These are phyloP conservation scores for Agrochola litura DNA, from an alignment of 2,888 invertebrate species.

Conservation along the genomic window DNA sequence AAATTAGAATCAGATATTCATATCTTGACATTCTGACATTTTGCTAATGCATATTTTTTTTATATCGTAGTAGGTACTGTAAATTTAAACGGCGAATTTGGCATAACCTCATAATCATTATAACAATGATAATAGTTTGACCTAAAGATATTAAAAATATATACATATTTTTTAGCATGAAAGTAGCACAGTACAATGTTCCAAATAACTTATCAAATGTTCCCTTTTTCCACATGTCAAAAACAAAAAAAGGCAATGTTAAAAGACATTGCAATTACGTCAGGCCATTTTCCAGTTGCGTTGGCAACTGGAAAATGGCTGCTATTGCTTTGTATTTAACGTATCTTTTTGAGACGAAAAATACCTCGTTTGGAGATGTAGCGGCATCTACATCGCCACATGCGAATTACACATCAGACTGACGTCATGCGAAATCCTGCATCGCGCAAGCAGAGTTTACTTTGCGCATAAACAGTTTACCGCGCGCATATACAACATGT, in stretches of 20 bases:
- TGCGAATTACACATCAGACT: too few relatives aligned
- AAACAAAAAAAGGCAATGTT: conserved; percentile 41
- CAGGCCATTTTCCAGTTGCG: too few relatives aligned
- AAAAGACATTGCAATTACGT: conserved; percentile 46
- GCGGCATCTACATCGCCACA: too few relatives aligned
- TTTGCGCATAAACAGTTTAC: too few relatives aligned
- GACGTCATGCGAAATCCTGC: too few relatives aligned
- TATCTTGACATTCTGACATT: not conserved
- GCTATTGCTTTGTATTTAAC: conserved; percentile 38
- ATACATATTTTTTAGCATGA: not conserved
- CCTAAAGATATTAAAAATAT: conserved; percentile 15
- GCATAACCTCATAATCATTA: not conserved
- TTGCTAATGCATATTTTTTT: not conserved
- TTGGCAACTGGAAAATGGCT: conserved; percentile 57
- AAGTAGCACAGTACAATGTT: conserved; percentile 22
- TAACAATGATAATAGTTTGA: conserved; percentile 25
- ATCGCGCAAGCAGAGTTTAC: too few relatives aligned
- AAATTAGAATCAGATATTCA: not conserved
- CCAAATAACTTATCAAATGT: conserved; percentile 50
- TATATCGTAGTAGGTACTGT: not conserved
- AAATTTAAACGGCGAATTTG: not conserved
- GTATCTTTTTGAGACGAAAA: not conserved
- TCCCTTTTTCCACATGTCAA: not conserved
- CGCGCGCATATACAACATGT: too few relatives aligned
- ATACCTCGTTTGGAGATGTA: too few relatives aligned